A percentile compares a stretch with the other conserved stretches of the same genome.
phyloP scores from a whole-genome alignment of 2,113 vertebrate genomes.

The Aplodontia rufa region DNA sequence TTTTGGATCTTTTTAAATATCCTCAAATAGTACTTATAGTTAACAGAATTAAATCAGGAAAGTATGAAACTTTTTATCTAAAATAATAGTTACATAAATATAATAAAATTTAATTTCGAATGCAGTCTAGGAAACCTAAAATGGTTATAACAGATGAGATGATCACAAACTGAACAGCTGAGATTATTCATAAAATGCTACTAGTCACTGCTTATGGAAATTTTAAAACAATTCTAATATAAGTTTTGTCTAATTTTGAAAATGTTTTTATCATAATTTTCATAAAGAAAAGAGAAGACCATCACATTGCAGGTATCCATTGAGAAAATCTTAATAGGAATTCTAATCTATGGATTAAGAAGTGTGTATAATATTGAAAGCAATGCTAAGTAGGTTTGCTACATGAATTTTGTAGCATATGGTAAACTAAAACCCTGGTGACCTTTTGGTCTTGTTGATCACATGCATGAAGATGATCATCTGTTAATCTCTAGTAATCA shows the following conservation, averaged over 20 bases:
- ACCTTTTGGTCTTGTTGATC: conserved; percentile 87
- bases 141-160: background rate
- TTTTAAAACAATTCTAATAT: conserved; percentile 14
- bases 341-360: conserved; percentile 62
- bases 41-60: conserved; percentile 30
- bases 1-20: conserved; percentile 45
- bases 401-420: conserved; percentile 83
- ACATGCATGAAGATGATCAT: conserved; percentile 86
- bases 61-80: conserved; percentile 20
- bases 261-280: conserved; percentile 23
- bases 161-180: background rate
- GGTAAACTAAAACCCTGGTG: conserved; percentile 86
- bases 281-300: conserved; percentile 15
- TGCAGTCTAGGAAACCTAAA: background rate
- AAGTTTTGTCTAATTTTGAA: conserved; percentile 12
- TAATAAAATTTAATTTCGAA: conserved; percentile 52
- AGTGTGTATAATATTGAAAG: conserved; percentile 34
- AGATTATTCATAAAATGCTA: conserved; percentile 32
- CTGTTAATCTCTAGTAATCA: conserved; percentile 85
- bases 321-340: conserved; percentile 44
- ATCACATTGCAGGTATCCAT: background rate
- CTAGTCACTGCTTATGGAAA: background rate
- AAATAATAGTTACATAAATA: conserved; percentile 36
- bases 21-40: conserved; percentile 9
- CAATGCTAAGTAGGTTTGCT: conserved; percentile 63